Base-by-base conservation (phyloP, 2,113 vertebrate species). In the Elachura formosa region DNA sequence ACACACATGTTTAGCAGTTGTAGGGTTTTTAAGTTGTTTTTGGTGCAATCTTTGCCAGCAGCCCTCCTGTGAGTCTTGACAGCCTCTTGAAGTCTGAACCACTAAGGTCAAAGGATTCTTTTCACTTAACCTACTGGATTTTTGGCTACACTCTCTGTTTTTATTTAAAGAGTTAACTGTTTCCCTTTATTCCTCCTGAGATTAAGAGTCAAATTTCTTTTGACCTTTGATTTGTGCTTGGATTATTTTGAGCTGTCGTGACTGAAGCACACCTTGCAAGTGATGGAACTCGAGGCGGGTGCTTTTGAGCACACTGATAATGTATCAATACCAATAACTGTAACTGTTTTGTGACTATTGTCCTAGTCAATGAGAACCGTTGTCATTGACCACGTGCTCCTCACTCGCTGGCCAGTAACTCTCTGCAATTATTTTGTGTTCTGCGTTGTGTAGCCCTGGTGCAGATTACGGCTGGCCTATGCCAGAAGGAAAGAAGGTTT, bases 381-480 rank as follows among this genome's bases (percentile, higher is more conserved):
- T 82, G 69, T 89, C 79, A 63, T 10, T 67, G 66, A 67, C 33
- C 73, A 68, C 6, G 16, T 62, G 41, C 51, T 91, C 69, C 79
- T 78, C 63, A 3, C 83, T 86, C 38, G 4, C 72, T 46, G 38
- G 88, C 90, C 90, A 74, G 71, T 96, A 95, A 97, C 89, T 54
- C 4, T 95, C 31, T 96, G 64, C 94, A 96, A 58, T 91, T 97
- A 96, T 96, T 96, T 91, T 96, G 92, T 97, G 93, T 97, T 96
- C 96, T 96, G 83, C 96, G 67, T 96, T 97, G 85, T 97, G 91
- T 96, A 97, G 97, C 95, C 95, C 92, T 97, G 96, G 95, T 94
- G 94, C 94, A 96, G 96, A 93, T 95, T 96, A 93, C 93, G 78
- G 84, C 94, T 96, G 91, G 94, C 95, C 17, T 96, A 97, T 97